Percentiles rank a stretch among this genome's conserved stretches.
Evolutionary conservation across 2,797 vertebrate species (phyloP).

Genomic region (Pteropus rufus): DNA sequence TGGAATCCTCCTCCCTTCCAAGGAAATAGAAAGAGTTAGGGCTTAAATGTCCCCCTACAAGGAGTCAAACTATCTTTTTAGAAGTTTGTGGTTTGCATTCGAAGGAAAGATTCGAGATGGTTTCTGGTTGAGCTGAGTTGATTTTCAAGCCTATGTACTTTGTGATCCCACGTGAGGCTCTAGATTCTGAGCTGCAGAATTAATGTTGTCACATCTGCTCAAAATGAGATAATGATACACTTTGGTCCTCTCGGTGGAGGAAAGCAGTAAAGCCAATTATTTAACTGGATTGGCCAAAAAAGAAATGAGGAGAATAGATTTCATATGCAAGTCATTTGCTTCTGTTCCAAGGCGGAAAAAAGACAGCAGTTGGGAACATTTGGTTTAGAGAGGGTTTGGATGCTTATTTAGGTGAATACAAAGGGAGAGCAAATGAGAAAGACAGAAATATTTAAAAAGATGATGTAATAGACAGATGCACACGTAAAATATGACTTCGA

Average conservation of each 20-base stretch:
- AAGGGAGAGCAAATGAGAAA: conserved; percentile 23
- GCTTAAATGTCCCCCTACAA: background rate
- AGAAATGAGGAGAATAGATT: background rate
- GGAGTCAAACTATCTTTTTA: background rate
- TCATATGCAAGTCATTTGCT: background rate
- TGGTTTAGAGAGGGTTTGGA: conserved; percentile 35
- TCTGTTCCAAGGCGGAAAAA: background rate
- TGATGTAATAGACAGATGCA: conserved; percentile 50
- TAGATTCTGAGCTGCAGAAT: background rate
- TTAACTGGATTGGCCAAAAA: background rate
- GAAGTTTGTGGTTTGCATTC: background rate
- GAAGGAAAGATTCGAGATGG: background rate
- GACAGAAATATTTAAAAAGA: conserved; percentile 2
- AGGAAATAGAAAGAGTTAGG: background rate
- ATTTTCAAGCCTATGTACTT: background rate
- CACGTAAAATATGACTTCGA: conserved; percentile 7
- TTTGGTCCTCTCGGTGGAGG: background rate
- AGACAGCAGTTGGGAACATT: background rate
- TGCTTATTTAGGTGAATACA: background rate
- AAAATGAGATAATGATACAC: background rate
- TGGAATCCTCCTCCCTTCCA: background rate
- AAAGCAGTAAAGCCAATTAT: background rate
- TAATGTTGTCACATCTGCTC: background rate
- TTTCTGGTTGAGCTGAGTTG: background rate
- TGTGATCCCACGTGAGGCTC: background rate